Conservation (phyloP, 1,140 invertebrate genomes). For the Drosophila biarmipes region DNA sequence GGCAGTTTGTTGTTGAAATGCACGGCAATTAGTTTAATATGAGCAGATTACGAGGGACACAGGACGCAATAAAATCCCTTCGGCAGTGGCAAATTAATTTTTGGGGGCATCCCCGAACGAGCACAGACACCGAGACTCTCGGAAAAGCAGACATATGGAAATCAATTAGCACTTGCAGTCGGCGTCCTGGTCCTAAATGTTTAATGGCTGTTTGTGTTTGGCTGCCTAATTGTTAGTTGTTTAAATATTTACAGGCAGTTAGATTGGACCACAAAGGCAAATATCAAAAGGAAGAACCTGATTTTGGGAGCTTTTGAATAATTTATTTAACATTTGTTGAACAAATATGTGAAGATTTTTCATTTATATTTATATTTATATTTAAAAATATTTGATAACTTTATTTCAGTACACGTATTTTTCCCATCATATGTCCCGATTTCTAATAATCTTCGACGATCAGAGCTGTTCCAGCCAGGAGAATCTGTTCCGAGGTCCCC, state of each 20-base stretch:
- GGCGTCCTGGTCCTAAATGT: constrained; percentile 14
- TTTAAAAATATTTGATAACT: neutral
- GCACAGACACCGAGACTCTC: neutral
- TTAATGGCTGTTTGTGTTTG: constrained; percentile 20
- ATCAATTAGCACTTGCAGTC: constrained; percentile 42
- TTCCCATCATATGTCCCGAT: too few species aligned
- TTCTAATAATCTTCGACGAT: constrained; percentile 73
- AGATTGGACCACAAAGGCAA: neutral
- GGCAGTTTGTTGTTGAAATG: constrained; percentile 67
- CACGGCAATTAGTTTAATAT: constrained; percentile 70
- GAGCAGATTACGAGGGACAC: constrained; percentile 45
- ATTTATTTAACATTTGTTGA: neutral
- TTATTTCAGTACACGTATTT: too few species aligned
- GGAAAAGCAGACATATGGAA: constrained; percentile 14
- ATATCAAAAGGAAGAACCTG: too few species aligned
- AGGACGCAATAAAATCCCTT: constrained; percentile 38
- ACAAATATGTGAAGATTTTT: neutral
- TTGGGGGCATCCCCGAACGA: constrained; percentile 15
- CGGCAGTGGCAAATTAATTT: constrained; percentile 40
- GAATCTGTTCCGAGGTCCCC: constrained; percentile 48
- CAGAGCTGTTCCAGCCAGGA: constrained; percentile 76
- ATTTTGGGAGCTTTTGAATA: neutral
- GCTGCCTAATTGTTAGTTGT: constrained; percentile 5
- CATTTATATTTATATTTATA: neutral
- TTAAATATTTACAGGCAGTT: constrained; percentile 19